Percentiles rank a stretch among this genome's conserved stretches.
Conservation (phyloP, 2,888 invertebrate species). For the Calephelis perditalis region DNA sequence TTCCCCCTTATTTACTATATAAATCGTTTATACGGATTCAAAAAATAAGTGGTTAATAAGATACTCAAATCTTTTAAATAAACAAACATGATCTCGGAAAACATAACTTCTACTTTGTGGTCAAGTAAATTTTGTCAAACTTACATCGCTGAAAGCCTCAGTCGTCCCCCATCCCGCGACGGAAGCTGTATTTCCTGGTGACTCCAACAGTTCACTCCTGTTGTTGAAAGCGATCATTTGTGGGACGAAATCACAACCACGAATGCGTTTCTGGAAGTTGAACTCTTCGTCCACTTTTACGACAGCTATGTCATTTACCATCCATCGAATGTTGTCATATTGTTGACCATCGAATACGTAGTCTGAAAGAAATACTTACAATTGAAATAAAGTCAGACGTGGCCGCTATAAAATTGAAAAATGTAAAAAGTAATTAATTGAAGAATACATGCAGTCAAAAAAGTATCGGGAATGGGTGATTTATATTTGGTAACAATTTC, state of each 20-base stretch:
- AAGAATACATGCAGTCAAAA: no score
- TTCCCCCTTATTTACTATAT: no score
- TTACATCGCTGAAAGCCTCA: conserved; percentile 44
- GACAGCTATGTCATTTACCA: conserved; percentile 60
- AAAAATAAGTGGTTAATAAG: no score
- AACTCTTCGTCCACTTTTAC: conserved; percentile 60
- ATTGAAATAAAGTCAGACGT: no score
- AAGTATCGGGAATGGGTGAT: no score
- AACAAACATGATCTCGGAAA: no score
- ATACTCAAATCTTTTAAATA: no score
- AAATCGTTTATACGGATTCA: no score
- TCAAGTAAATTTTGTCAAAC: conserved; percentile 20
- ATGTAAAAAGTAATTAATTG: no score
- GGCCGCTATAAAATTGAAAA: no score
- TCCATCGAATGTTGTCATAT: conserved; percentile 63
- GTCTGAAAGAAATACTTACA: conserved; percentile 33
- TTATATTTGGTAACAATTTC: no score
- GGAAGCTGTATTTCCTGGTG: conserved; percentile 37
- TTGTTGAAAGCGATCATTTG: conserved; percentile 52
- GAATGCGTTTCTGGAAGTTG: conserved; percentile 49
- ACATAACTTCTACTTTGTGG: no score
- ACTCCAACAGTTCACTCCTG: conserved; percentile 40
- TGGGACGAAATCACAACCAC: conserved; percentile 60
- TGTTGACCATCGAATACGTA: conserved; percentile 56
- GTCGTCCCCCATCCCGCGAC: conserved; percentile 61